Evolutionary conservation across 2,888 invertebrate genomes (phyloP), one percentile per base, ranked within the genome.

Genomic region (Nudaria mundana): DNA sequence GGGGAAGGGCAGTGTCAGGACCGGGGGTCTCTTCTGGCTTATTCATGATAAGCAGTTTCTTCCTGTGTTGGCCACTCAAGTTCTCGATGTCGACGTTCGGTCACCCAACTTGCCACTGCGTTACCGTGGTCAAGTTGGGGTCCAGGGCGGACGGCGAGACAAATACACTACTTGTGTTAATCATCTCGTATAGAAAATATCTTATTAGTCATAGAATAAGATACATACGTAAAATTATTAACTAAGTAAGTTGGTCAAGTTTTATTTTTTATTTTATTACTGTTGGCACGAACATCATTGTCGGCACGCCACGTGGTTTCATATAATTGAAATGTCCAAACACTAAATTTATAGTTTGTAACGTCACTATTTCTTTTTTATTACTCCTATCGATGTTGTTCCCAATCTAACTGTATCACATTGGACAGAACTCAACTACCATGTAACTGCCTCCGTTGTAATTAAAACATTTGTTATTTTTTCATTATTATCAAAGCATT

Each of bases 291-390:
- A 84, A 85, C 82, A 74, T 71, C 73, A 78, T 72, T 76, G 76
- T 66, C 71, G 72, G 76, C 83, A 86, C 85, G 86, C 81, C 83
- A 84, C 83, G 78, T 81, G 81, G 78, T 72, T n/a, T 70, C 74
- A 71, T 77, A 79, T 86, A 87, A 87, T 87, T 86, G 86, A 87
- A 86, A 86, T 81, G 88, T 86, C 87, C 81, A 84, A 83, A 80
- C 81, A 76, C 68, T 73, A 71, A 79, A 86, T 87, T 85, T 84
- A 86, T 87, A 81, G 81, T 76, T 71, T 62, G 69, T 54, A 64
- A 66, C 75, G 72, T 74, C 73, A 73, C 66, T 78, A 71, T 75
- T 71, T 75, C 58, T 72, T 74, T 74, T 77, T 76, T 77, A 75
- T 72, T 70, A 59, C 66, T 56, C 49, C 48, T 61, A 62, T 68